Evolutionary conservation across 2,797 vertebrate species (phyloP), one percentile per base, ranked within the genome.

Genomic region (Hoplostethus mediterraneus): DNA sequence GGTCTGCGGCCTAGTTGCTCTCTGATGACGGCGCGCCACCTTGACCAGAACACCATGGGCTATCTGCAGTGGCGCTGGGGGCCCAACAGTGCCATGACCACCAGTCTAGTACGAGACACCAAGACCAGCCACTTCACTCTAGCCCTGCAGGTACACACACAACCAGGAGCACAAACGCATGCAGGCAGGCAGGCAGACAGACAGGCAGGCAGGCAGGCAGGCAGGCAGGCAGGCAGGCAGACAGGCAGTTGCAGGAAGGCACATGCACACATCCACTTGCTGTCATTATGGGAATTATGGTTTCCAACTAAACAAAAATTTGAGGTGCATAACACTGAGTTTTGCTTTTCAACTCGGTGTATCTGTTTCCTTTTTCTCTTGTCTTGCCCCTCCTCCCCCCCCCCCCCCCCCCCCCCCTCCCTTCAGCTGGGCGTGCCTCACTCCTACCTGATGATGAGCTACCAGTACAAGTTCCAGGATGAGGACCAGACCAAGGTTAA

Each of bases 401-500:
- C 11, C n/a, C 1, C 5, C 21, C 44, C 33, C 7, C 51, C 12
- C 4, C 13, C 10, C 11, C 47, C 16, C 47, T 17, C 21, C 72
- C 10, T 90, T 49, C 91, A 99, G 98, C 95, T 99, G 51, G 98
- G 98, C 10, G 95, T 99, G 71, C 97, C 96, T 21, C 96, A 99
- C 88, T 98, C 97, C 68, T 99, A 99, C 67, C 89, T 97, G 79
- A 96, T 99, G 95, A 94, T 99, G 95, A 99, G 97, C 89, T 99
- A 97, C 73, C 97, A 99, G 90, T 98, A 98, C 93, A 99, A 99
- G 91, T 99, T 99, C 90, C 97, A 99, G 90, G 98, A 99, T 58
- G 97, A 99, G 6, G 97, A 99, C 81, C 96, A 99, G 93, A 99
- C 97, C 1, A 95, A 97, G 69, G 93, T 99, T 76, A 99, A 99